Conservation (phyloP, 2,888 invertebrate species). For the Eilema depressum region DNA sequence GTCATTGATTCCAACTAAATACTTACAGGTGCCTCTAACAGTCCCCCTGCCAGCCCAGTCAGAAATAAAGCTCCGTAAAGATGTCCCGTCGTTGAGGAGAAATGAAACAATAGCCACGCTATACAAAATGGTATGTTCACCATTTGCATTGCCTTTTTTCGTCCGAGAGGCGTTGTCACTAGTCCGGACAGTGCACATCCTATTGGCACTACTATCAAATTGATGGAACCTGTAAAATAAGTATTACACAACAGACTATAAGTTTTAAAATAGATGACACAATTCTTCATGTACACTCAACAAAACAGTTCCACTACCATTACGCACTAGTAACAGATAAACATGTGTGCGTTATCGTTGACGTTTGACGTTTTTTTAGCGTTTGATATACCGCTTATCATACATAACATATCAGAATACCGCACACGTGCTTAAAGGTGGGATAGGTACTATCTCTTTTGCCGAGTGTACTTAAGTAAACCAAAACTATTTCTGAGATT, state of each 20-base stretch:
- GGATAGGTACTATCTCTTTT: too few relatives aligned
- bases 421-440: too few relatives aligned
- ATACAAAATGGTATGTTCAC: constrained; percentile 91
- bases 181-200: constrained; percentile 92
- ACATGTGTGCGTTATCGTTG: too few relatives aligned
- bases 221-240: constrained; percentile 90
- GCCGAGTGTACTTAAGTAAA: too few relatives aligned
- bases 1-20: background rate
- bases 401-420: too few relatives aligned
- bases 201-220: constrained; percentile 92
- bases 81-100: constrained; percentile 87
- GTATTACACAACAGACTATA: background rate
- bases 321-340: too few relatives aligned
- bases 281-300: too few relatives aligned
- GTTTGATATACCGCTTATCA: too few relatives aligned
- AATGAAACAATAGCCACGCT: constrained; percentile 92
- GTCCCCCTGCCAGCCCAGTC: constrained; percentile 92
- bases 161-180: constrained; percentile 90
- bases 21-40: constrained; percentile 93
- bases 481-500: too few relatives aligned
- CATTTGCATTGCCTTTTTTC: constrained; percentile 91
- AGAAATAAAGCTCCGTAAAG: constrained; percentile 90
- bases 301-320: too few relatives aligned
- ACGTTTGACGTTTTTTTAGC: too few relatives aligned
- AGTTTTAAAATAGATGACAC: too few relatives aligned